phyloP scores from a whole-genome alignment of 2,113 vertebrate genomes.

The Chlorodrepanis virens region DNA sequence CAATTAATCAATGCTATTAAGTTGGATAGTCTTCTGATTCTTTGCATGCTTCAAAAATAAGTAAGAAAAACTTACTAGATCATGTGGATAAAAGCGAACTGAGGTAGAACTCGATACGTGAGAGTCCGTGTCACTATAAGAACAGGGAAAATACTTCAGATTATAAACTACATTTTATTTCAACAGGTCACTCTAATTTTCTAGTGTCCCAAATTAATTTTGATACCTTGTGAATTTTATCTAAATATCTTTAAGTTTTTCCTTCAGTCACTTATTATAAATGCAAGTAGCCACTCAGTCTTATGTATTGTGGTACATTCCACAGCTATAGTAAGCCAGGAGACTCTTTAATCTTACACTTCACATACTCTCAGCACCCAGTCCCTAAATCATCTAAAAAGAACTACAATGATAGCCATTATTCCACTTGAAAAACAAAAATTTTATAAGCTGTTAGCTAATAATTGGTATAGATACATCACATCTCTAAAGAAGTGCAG shows the following conservation, averaged over 20 bases:
- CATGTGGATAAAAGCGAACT: constrained; percentile 99
- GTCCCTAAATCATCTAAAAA: neutral
- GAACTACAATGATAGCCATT: neutral
- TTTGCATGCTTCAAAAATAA: constrained; percentile 43
- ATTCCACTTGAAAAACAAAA: neutral
- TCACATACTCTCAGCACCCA: neutral
- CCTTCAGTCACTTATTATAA: neutral
- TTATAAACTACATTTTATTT: constrained; percentile 54
- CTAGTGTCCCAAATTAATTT: neutral
- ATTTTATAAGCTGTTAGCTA: neutral
- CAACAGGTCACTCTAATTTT: neutral
- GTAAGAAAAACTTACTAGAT: constrained; percentile 88
- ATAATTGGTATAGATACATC: neutral
- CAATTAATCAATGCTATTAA: neutral
- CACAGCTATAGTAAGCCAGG: neutral
- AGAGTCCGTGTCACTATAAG: constrained; percentile 95
- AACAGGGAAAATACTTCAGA: constrained; percentile 68
- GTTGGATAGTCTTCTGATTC: neutral
- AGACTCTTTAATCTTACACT: neutral
- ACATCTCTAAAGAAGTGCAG: neutral
- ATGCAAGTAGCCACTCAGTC: neutral
- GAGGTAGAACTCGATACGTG: constrained; percentile 99
- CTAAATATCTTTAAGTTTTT: neutral
- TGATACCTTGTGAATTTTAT: neutral
- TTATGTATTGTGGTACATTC: neutral